A percentile compares a stretch with the other conserved stretches of the same genome.
Conservation (phyloP, 2,888 invertebrate genomes). For the Tromatobia lineatoria region DNA sequence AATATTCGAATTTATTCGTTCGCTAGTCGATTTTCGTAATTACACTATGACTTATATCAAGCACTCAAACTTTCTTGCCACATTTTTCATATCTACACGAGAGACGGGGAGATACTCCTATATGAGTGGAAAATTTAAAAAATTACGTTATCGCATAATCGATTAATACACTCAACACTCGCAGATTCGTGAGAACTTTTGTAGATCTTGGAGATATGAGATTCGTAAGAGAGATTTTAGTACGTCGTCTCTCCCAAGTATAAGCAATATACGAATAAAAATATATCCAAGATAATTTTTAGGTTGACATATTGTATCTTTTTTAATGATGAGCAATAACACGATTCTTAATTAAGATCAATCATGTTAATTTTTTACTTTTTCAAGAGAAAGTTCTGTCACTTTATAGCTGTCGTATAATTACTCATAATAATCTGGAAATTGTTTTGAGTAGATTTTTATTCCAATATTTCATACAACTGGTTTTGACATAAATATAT, state of each 20-base stretch:
- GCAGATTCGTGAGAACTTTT: constrained; percentile 1
- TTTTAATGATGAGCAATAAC: no score
- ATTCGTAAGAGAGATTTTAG: neutral
- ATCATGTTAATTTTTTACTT: no score
- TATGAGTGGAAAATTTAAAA: neutral
- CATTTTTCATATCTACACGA: constrained; percentile 20
- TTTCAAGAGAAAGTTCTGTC: no score
- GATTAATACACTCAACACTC: constrained; percentile 51
- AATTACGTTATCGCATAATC: neutral
- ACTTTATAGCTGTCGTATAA: no score
- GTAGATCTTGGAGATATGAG: neutral
- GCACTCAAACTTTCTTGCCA: constrained; percentile 8
- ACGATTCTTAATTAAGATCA: no score
- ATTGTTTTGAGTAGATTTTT: no score
- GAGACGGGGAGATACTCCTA: neutral
- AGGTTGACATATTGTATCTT: no score
- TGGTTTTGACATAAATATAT: no score
- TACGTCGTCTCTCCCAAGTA: neutral
- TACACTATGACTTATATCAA: constrained; percentile 11
- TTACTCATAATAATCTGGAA: no score
- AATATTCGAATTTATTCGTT: constrained; percentile 50
- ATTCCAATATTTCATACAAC: no score
- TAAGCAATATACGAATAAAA: no score
- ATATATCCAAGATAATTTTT: no score
- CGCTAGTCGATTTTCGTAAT: constrained; percentile 30